Evolutionary conservation across 2,113 vertebrate species (phyloP).

Genomic region (Forbesichthys papilliferus): DNA sequence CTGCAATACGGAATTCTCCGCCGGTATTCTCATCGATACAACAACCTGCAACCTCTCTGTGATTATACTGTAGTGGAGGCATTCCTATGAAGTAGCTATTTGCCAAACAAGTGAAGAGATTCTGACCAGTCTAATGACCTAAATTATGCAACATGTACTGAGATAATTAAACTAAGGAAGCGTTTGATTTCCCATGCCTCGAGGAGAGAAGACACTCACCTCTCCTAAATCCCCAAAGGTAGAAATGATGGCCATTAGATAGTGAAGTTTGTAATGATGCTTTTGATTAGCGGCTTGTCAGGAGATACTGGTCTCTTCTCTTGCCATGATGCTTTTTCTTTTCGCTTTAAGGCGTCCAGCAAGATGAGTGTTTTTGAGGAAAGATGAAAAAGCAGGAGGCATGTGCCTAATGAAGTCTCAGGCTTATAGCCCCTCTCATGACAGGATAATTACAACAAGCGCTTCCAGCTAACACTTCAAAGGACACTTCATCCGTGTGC

Average conservation of each 20-base stretch:
- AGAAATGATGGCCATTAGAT: slow-evolving; percentile 60
- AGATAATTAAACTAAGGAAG: slow-evolving; percentile 20
- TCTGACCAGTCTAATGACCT: slow-evolving; percentile 56
- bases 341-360: slow-evolving; percentile 54
- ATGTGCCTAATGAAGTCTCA: slow-evolving; percentile 71
- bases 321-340: slow-evolving; percentile 55
- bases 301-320: slow-evolving; percentile 46
- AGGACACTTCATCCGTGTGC: slow-evolving; percentile 68
- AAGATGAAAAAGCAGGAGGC: slow-evolving; percentile 71
- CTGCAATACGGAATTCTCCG: slow-evolving; percentile 32
- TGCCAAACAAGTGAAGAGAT: slow-evolving; percentile 34
- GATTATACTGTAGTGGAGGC: slow-evolving; percentile 30
- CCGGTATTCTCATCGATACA: slow-evolving; percentile 33
- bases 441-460: slow-evolving; percentile 77
- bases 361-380: slow-evolving; percentile 63
- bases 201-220: slow-evolving; percentile 44
- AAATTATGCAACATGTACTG: slow-evolving; percentile 50
- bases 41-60: slow-evolving; percentile 42
- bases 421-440: slow-evolving; percentile 69
- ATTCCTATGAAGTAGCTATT: slow-evolving; percentile 32
- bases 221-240: slow-evolving; percentile 46
- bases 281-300: slow-evolving; percentile 73
- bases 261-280: slow-evolving; percentile 66
- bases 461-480: slow-evolving; percentile 75
- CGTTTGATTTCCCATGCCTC: slow-evolving; percentile 30